phyloP scores from a whole-genome alignment of 2,113 vertebrate species.

The Scolopax mira region DNA sequence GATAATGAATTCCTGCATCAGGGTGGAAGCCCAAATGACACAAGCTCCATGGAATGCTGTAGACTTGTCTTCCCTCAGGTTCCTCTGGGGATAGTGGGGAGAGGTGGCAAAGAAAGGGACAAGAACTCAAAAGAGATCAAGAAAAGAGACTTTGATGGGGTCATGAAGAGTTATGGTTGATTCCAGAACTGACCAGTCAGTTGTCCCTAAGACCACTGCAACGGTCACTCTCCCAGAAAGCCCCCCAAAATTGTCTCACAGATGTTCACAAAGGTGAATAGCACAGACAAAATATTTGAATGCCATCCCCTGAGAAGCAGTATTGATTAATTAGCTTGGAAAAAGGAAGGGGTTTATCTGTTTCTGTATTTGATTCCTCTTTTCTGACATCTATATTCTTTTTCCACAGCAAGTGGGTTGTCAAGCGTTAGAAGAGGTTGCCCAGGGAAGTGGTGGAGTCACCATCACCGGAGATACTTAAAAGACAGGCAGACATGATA shows the following conservation, averaged over 20 bases:
- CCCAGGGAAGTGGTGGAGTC: background rate
- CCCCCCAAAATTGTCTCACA: background rate
- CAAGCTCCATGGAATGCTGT: background rate
- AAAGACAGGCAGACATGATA: rapidly evolving
- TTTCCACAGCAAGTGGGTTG: background rate
- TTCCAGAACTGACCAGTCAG: background rate
- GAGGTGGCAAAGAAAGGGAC: background rate
- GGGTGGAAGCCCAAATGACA: background rate
- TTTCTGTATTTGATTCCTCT: background rate
- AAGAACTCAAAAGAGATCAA: background rate
- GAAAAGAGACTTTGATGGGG: background rate
- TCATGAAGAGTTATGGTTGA: background rate
- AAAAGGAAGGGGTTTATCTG: background rate
- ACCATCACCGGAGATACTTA: background rate
- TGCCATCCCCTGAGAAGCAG: background rate
- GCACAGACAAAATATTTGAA: background rate
- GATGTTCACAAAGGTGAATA: background rate
- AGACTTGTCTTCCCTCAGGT: background rate
- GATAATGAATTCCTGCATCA: background rate
- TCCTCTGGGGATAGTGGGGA: background rate
- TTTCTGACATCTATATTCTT: background rate
- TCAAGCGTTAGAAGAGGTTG: background rate
- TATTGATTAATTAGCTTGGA: background rate
- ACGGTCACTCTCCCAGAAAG: background rate
- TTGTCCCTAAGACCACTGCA: background rate